phyloP scores from a whole-genome alignment of 2,113 vertebrate genomes.

The Lepidothrix coronata region DNA sequence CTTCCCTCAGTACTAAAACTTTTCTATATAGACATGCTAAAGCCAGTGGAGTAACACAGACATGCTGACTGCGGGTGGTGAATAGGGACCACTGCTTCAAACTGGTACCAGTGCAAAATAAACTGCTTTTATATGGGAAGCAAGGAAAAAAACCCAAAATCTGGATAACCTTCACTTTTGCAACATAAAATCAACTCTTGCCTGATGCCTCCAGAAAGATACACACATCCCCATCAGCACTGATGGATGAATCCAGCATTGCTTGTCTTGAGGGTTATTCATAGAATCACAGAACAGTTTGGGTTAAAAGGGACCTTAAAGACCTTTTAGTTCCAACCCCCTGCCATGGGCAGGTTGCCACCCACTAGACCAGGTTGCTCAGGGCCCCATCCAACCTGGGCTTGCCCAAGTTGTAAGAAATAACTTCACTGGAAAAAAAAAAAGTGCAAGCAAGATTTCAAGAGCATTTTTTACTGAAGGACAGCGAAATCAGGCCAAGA shows the following conservation, averaged over 20 bases:
- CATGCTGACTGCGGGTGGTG: fast-evolving
- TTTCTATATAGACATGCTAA: not conserved
- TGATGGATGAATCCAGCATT: not conserved
- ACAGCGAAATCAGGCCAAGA: not conserved
- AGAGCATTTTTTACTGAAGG: not conserved
- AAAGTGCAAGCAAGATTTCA: not conserved
- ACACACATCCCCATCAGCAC: fast-evolving
- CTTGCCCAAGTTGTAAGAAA: not conserved
- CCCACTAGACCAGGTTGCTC: not conserved
- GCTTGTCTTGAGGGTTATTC: not conserved
- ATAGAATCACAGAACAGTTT: not conserved
- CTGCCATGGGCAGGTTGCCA: not conserved
- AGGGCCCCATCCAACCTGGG: not conserved
- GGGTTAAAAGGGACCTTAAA: not conserved
- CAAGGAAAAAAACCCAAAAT: not conserved
- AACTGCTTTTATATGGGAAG: not conserved
- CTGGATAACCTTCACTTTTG: not conserved
- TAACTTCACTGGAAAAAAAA: fast-evolving
- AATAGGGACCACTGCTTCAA: not conserved
- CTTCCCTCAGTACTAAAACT: not conserved
- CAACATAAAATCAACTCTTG: not conserved
- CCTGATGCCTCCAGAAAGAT: not conserved
- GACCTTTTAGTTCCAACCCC: not conserved
- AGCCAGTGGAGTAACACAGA: not conserved
- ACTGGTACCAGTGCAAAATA: not conserved